Conservation (phyloP, 2,797 vertebrate species). For the Clarias platycephalus region DNA sequence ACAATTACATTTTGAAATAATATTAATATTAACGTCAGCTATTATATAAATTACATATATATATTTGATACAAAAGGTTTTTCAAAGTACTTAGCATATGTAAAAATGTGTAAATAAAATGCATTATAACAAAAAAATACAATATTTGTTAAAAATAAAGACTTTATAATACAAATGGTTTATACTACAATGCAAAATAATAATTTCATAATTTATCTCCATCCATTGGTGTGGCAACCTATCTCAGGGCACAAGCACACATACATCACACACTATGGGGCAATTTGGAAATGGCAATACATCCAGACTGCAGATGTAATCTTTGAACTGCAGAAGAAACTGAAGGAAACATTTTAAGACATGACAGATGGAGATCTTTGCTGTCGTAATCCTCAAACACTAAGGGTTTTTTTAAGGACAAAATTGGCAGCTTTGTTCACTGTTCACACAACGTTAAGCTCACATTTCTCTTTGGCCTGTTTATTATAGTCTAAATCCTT, state of each 20-base stretch:
- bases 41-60: background rate
- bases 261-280: too few relatives aligned
- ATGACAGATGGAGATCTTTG: background rate
- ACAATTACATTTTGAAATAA: background rate
- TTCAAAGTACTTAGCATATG: too few relatives aligned
- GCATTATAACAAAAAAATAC: background rate
- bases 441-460: background rate
- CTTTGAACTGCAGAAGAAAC: too few relatives aligned
- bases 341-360: background rate
- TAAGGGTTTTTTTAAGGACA: background rate
- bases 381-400: background rate
- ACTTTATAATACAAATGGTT: too few relatives aligned
- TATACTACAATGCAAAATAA: too few relatives aligned
- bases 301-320: too few relatives aligned
- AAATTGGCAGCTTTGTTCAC: background rate
- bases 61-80: background rate
- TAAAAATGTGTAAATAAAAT: background rate
- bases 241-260: too few relatives aligned
- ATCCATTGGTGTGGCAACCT: too few relatives aligned
- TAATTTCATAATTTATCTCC: background rate
- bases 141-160: background rate
- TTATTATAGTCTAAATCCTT: background rate
- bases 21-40: background rate
- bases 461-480: background rate
- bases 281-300: too few relatives aligned